phyloP scores from a whole-genome alignment of 2,113 vertebrate genomes.

The Lycocorax pyrrhopterus region DNA sequence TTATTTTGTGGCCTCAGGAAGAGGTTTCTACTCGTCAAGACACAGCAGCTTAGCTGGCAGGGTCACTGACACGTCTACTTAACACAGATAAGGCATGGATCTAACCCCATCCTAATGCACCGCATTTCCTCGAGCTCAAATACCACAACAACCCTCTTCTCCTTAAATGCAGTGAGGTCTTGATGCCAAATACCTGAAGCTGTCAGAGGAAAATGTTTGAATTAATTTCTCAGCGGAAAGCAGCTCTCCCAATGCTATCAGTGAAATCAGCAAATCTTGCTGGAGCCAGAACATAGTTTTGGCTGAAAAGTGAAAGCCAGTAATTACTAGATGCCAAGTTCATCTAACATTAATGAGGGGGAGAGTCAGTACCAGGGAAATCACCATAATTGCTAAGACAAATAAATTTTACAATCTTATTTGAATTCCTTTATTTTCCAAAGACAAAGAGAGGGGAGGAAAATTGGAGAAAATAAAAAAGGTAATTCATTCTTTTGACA shows the following conservation, averaged over 20 bases:
- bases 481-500: neutral
- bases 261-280: conserved; percentile 15
- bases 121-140: neutral
- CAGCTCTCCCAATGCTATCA: neutral
- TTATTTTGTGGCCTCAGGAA: conserved; percentile 16
- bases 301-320: conserved; percentile 11
- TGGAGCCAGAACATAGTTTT: neutral
- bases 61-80: neutral
- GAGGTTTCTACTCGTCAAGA: neutral
- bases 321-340: conserved; percentile 45
- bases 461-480: neutral
- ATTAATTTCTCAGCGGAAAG: neutral
- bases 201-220: neutral
- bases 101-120: neutral
- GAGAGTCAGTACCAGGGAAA: neutral
- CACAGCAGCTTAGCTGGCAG: neutral
- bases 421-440: neutral
- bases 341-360: conserved; percentile 13
- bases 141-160: neutral
- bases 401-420: neutral
- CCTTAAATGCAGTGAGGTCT: neutral
- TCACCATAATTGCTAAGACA: neutral
- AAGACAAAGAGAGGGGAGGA: neutral
- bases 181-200: neutral
- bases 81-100: neutral